A percentile compares a stretch with the other conserved stretches of the same genome.
phyloP scores from a whole-genome alignment of 2,888 invertebrate genomes.

The Epistrophe eligans region DNA sequence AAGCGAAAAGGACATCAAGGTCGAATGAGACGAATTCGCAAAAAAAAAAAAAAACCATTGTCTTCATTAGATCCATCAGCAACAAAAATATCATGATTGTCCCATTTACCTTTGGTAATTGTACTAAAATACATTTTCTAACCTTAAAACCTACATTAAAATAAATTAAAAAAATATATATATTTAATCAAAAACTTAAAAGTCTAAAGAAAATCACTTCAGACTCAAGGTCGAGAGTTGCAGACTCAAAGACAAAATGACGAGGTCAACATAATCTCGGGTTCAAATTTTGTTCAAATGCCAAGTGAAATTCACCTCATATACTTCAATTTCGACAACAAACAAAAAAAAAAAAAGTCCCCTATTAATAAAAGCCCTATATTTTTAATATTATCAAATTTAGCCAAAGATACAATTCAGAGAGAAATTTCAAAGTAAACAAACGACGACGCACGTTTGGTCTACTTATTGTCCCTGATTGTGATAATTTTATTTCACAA shows the following conservation, averaged over 20 bases:
- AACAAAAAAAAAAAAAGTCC: too few relatives aligned
- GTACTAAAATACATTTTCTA: neutral
- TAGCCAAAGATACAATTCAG: too few relatives aligned
- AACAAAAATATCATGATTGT: neutral
- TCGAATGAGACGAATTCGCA: neutral
- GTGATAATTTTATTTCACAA: neutral
- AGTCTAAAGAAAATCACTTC: neutral
- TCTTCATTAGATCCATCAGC: neutral
- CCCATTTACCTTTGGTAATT: neutral
- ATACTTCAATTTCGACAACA: too few relatives aligned
- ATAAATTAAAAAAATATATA: neutral
- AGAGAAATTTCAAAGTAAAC: too few relatives aligned
- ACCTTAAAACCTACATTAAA: neutral
- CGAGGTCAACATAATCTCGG: neutral
- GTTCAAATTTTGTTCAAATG: neutral
- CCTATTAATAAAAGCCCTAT: too few relatives aligned
- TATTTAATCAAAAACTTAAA: neutral
- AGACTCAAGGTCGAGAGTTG: neutral
- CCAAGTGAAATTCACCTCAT: too few relatives aligned
- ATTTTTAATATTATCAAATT: too few relatives aligned
- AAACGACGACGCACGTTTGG: too few relatives aligned
- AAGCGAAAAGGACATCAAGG: neutral
- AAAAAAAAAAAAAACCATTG: too few relatives aligned
- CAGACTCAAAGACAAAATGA: neutral
- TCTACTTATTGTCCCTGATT: too few relatives aligned